Conservation (phyloP, 1,140 invertebrate species). For the Magallana angulata region DNA sequence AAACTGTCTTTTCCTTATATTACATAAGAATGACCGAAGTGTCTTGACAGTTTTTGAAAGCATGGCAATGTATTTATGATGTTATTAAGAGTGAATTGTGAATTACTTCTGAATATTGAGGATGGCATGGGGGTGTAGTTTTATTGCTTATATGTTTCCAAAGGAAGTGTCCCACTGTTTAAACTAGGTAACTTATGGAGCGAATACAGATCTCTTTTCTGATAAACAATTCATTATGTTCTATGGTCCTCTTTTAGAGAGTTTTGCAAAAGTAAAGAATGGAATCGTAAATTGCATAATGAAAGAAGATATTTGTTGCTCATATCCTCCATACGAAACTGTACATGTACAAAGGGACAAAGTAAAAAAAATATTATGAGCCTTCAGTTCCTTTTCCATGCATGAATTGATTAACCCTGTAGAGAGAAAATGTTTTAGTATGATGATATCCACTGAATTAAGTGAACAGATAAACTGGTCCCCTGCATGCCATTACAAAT, state of each 20-base stretch:
- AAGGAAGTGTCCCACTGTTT: background rate
- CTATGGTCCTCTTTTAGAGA: too few species aligned
- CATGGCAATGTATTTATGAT: too few species aligned
- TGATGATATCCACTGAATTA: background rate
- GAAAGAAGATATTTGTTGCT: background rate
- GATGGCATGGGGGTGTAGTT: background rate
- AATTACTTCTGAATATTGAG: background rate
- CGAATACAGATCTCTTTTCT: background rate
- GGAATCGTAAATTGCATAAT: background rate
- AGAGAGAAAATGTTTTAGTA: background rate
- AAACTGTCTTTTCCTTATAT: too few species aligned
- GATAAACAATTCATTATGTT: background rate
- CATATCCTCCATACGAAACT: background rate
- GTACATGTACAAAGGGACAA: too few species aligned
- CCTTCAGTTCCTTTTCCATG: background rate
- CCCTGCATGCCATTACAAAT: conserved; percentile 32
- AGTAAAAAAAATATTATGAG: too few species aligned
- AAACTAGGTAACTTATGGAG: background rate
- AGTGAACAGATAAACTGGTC: background rate
- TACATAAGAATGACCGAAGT: too few species aligned
- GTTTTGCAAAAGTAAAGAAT: too few species aligned
- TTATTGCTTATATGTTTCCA: background rate
- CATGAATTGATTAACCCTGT: background rate
- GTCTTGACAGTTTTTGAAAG: too few species aligned
- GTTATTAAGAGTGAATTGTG: too few species aligned